These are phyloP conservation scores for Hydroisotoma schaefferi DNA, from an alignment of 2,888 invertebrate genomes.

Conservation along the genomic window DNA sequence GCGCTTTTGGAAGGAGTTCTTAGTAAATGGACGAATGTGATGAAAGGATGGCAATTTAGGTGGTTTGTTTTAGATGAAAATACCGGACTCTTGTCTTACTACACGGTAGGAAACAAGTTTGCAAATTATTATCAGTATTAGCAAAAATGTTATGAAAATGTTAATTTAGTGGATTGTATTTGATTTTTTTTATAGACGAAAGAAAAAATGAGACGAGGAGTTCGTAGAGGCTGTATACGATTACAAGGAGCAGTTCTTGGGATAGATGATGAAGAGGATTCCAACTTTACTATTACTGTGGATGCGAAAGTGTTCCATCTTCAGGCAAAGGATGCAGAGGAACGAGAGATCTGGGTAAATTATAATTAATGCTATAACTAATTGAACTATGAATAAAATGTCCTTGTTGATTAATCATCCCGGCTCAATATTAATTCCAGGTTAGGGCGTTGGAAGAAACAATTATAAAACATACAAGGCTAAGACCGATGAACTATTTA, in stretches of 20 bases:
- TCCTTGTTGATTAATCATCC: constrained; percentile 1
- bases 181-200: constrained; percentile 68
- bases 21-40: constrained; percentile 96
- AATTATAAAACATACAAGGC: constrained; percentile 72
- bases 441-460: constrained; percentile 92
- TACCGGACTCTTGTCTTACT: constrained; percentile 92
- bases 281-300: constrained; percentile 97
- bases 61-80: constrained; percentile 99
- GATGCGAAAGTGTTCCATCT: constrained; percentile 99
- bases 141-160: background rate
- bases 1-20: constrained; percentile 80
- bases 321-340: constrained; percentile 91
- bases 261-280: constrained; percentile 98
- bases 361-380: background rate
- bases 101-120: constrained; percentile 91
- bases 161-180: background rate
- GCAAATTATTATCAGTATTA: background rate
- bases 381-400: background rate
- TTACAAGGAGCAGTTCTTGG: constrained; percentile 96
- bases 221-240: constrained; percentile 94
- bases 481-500: constrained; percentile 46
- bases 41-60: constrained; percentile 97
- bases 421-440: constrained; percentile 19
- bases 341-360: constrained; percentile 81
- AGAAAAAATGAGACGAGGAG: constrained; percentile 97